Percentiles rank a stretch among this genome's conserved stretches.
Conservation (phyloP, 1,140 invertebrate species). For the Callitettix versicolor region DNA sequence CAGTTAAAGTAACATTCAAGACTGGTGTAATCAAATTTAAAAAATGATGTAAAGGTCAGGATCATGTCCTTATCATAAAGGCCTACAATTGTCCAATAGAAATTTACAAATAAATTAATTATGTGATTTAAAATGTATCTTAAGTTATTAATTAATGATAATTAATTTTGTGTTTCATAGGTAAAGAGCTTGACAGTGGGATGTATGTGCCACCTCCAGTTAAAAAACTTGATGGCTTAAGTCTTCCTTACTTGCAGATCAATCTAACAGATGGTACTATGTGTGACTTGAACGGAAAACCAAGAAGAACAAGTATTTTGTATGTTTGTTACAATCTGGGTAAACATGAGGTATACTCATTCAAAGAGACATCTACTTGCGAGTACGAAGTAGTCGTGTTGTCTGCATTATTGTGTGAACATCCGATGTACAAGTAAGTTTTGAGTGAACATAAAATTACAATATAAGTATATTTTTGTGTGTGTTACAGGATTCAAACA, state of each 20-base stretch:
- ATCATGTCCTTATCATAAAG: no score
- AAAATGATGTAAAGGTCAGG: no score
- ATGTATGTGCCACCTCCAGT: conserved; percentile 13
- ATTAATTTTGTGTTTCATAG: conserved; percentile 19
- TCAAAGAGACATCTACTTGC: conserved; percentile 88
- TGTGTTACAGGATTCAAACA: no score
- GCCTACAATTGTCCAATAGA: no score
- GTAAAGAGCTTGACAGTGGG: conserved; percentile 21
- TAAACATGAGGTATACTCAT: conserved; percentile 84
- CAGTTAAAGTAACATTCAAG: no score
- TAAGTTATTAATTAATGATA: no score
- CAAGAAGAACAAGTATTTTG: conserved; percentile 63
- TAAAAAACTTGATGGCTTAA: conserved; percentile 70
- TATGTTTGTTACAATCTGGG: conserved; percentile 78
- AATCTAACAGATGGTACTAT: conserved; percentile 64
- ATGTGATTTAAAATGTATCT: no score
- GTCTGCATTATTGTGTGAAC: conserved; percentile 71
- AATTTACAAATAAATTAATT: no score
- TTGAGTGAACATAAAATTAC: no score
- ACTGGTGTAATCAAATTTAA: no score
- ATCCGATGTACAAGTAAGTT: conserved; percentile 72
- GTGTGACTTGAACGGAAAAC: conserved; percentile 81
- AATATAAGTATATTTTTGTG: no score
- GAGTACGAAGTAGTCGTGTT: conserved; percentile 87
- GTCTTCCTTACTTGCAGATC: conserved; percentile 73